These are phyloP conservation scores for Agriopis aurantiaria DNA, from an alignment of 2,888 invertebrate genomes.

Conservation along the genomic window DNA sequence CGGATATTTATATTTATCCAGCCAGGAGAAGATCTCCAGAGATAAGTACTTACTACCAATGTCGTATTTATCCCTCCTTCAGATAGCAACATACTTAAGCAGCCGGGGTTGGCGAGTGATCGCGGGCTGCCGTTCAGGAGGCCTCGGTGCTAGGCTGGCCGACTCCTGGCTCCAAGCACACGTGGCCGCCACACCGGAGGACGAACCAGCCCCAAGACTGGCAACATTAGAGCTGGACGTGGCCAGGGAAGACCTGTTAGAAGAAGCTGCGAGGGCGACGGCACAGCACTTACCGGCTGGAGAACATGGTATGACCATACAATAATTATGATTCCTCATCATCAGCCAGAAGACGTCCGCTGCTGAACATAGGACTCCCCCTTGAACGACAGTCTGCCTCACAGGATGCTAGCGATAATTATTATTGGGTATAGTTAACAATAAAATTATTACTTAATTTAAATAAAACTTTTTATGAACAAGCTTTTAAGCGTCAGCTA, in stretches of 20 bases:
- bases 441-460: no score
- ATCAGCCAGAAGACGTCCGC: no score
- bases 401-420: no score
- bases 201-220: constrained; percentile 83
- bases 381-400: no score
- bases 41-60: background rate
- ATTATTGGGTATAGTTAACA: no score
- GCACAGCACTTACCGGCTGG: constrained; percentile 93
- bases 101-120: constrained; percentile 92
- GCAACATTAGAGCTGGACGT: constrained; percentile 92
- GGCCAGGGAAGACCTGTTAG: constrained; percentile 92
- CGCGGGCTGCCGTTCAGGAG: constrained; percentile 89
- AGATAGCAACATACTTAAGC: constrained; percentile 90
- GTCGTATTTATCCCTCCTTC: constrained; percentile 21
- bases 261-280: constrained; percentile 92
- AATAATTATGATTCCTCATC: no score
- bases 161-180: constrained; percentile 86
- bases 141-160: constrained; percentile 87
- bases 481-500: no score
- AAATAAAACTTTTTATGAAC: no score
- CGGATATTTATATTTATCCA: no score
- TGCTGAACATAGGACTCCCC: no score
- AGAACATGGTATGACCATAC: constrained; percentile 89
- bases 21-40: no score
- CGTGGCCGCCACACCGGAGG: constrained; percentile 80